Conservation (phyloP, 2,113 vertebrate species). For the zebrafish (Danio rerio) region GRCz12tu NC_133200.1:21585001-21585500, state of each 20-base stretch:
- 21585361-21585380: slow-evolving; percentile 75
- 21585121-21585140: slow-evolving; percentile 73
- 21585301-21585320: slow-evolving; percentile 91
- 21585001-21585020: no score
- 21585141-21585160: slow-evolving; percentile 96
- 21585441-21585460: slow-evolving; percentile 99
- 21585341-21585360: slow-evolving; percentile 99
- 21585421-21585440: slow-evolving; percentile 99
- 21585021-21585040: slow-evolving; percentile 42
- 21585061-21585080: neutral
- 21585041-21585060: slow-evolving; percentile 25
- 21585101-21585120: slow-evolving; percentile 69
- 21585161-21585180: slow-evolving; percentile 99
- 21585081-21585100: slow-evolving; percentile 63
- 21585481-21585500: neutral
- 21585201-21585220: slow-evolving; percentile 77
- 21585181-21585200: slow-evolving; percentile 99
- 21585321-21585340: slow-evolving; percentile 99
- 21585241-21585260: slow-evolving; percentile 98
- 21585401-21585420: slow-evolving; percentile 78
- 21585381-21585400: slow-evolving; percentile 47
- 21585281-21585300: slow-evolving; percentile 95
- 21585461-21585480: slow-evolving; percentile 65
- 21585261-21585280: slow-evolving; percentile 90
- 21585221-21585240: slow-evolving; percentile 99